Evolutionary conservation across 2,797 vertebrate genomes (phyloP).

Genomic region (Parambassis ranga): DNA sequence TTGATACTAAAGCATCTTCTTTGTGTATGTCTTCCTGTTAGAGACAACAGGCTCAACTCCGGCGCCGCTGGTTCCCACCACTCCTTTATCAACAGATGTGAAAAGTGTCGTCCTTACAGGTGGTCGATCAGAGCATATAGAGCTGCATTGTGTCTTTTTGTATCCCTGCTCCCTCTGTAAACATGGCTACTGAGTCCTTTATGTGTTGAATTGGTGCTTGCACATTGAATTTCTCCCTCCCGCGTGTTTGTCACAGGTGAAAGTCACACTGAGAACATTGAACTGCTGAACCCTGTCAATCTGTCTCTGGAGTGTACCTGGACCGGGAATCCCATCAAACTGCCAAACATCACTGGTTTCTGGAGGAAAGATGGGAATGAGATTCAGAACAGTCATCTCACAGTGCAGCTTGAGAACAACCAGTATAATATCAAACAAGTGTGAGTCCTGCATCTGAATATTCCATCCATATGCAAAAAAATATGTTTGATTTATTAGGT

Average conservation of each 20-base stretch:
- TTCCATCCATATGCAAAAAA: background rate
- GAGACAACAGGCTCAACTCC: slow-evolving; percentile 28
- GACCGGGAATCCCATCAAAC: slow-evolving; percentile 26
- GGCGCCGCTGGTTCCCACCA: background rate
- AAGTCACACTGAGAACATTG: slow-evolving; percentile 53
- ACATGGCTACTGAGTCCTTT: accelerated
- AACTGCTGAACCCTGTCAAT: slow-evolving; percentile 51
- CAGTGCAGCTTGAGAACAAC: slow-evolving; percentile 43
- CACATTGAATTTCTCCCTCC: accelerated
- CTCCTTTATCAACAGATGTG: background rate
- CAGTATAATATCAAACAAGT: slow-evolving; percentile 59
- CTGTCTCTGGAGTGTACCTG: slow-evolving; percentile 82
- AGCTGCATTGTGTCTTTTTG: background rate
- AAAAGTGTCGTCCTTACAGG: slow-evolving; percentile 58
- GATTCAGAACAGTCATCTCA: slow-evolving; percentile 58
- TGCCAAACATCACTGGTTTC: slow-evolving; percentile 65
- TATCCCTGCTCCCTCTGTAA: background rate
- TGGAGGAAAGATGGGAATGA: slow-evolving; percentile 81
- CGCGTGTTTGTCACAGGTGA: slow-evolving; percentile 56
- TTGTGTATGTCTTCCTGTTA: slow-evolving; percentile 12
- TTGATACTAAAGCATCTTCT: background rate
- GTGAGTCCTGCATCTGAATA: slow-evolving; percentile 54
- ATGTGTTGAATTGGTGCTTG: accelerated
- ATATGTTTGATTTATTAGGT: background rate
- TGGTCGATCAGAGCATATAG: slow-evolving; percentile 1